Conservation (phyloP, 1,140 invertebrate species). For the Hyles euphorbiae region DNA sequence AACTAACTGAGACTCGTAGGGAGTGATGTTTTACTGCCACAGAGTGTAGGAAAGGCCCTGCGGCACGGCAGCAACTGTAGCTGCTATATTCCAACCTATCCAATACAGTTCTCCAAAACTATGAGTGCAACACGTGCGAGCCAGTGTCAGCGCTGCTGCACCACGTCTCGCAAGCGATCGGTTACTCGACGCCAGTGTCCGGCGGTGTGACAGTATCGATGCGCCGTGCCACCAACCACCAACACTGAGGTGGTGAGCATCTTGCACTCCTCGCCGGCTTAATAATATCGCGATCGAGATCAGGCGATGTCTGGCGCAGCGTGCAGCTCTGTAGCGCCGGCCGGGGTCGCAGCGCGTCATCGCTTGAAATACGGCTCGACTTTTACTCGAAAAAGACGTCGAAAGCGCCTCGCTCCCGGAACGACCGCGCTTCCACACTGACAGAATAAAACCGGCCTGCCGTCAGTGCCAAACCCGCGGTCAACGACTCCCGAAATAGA, state of each 20-base stretch:
- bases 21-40: too few species aligned
- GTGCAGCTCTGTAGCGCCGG: too few species aligned
- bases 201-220: neutral
- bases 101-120: too few species aligned
- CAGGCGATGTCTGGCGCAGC: too few species aligned
- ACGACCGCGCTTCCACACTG: slow-evolving; percentile 18
- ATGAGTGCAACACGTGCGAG: too few species aligned
- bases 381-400: neutral
- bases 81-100: too few species aligned
- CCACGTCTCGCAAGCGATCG: neutral
- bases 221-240: neutral
- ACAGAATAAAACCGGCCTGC: slow-evolving; percentile 46
- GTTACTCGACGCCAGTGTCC: neutral
- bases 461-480: slow-evolving; percentile 56
- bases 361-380: slow-evolving; percentile 29
- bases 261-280: neutral
- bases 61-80: too few species aligned
- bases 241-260: neutral
- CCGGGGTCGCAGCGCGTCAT: slow-evolving; percentile 8
- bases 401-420: too few species aligned
- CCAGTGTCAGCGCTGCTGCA: too few species aligned
- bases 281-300: too few species aligned
- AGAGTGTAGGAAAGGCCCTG: too few species aligned
- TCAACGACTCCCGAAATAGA: slow-evolving; percentile 73
- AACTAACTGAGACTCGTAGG: too few species aligned